A percentile compares a stretch with the other conserved stretches of the same genome.
These are phyloP conservation scores for Parotocinclus haroldoi DNA, from an alignment of 2,797 vertebrate genomes.

Conservation along the genomic window DNA sequence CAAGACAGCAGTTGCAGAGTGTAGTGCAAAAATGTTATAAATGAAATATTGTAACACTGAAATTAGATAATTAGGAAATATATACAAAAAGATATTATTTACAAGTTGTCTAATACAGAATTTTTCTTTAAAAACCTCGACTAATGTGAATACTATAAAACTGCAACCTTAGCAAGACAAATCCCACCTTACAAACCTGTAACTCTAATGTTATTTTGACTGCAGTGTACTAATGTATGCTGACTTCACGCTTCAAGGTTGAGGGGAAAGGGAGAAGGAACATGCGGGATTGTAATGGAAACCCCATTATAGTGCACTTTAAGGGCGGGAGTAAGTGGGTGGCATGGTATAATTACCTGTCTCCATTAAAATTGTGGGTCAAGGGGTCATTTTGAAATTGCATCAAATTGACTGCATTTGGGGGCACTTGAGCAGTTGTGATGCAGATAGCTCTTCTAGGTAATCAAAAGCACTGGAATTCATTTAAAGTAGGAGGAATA, in stretches of 20 bases:
- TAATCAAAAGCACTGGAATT: constrained; percentile 30
- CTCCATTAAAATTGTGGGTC: constrained; percentile 43
- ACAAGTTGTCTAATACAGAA: too few relatives aligned
- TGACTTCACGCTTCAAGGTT: constrained; percentile 43
- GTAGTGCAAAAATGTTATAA: too few relatives aligned
- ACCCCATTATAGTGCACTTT: constrained; percentile 51
- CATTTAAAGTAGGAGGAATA: constrained; percentile 31
- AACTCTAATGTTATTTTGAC: constrained; percentile 51
- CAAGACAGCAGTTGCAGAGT: too few relatives aligned
- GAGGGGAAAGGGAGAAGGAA: constrained; percentile 42
- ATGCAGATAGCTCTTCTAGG: constrained; percentile 43
- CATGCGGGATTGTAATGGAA: constrained; percentile 46
- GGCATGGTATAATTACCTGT: constrained; percentile 47
- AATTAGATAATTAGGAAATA: too few relatives aligned
- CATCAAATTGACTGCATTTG: constrained; percentile 51
- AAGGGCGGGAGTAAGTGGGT: constrained; percentile 48
- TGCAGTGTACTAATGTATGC: constrained; percentile 40
- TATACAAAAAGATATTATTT: too few relatives aligned
- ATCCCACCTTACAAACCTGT: constrained; percentile 38
- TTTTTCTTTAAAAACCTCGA: too few relatives aligned
- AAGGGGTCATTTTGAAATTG: constrained; percentile 46
- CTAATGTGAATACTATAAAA: constrained; percentile 7
- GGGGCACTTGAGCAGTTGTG: constrained; percentile 43
- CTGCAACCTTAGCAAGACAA: constrained; percentile 24
- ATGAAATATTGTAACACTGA: too few relatives aligned